Evolutionary conservation across 2,888 invertebrate species (phyloP), one percentile per base, ranked within the genome.

Genomic region (Gari tellinella): DNA sequence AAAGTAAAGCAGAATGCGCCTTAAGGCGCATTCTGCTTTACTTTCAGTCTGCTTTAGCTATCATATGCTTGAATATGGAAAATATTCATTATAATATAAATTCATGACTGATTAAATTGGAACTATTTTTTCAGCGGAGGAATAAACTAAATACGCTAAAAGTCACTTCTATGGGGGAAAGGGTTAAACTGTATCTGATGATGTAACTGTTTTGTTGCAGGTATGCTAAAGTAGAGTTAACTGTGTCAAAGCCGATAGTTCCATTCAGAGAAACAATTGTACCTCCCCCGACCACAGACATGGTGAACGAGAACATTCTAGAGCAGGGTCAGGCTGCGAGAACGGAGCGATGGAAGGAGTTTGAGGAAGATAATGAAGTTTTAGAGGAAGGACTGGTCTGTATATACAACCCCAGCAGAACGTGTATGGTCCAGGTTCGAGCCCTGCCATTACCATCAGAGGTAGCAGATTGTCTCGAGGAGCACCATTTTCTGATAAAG

Each of bases 211-310:
- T 14, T 43, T 17, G 14, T 41, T 94, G 93, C 68, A 94, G 95
- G 80, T 98, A 97, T 92, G 97, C 90, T 12, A 89, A 90, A 55
- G 83, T 92, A 45, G 95, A 96, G 56, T 93, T 99, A n/a, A 95
- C 95, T 77, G 97, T 97, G 0, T 99, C 99, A 0, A 95, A 96
- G 88, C 99, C 99, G 0, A 99, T 99, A 85, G 99, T 99, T 0
- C 96, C 99, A 7, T 97, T 99, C 89, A 94, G 97, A 82, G 99
- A 99, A 93, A 99, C 99, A 0, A 94, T 99, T 60, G 94, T 98
- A 0, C 94, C 94, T 17, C 95, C 95, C 19, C 96, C 96, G 0
- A 96, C 94, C 87, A 92, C 95, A 2, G 97, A 96, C 90, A 96
- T 96, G 96, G 95, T 96, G 0, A 96, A 96, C 90, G 97, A 97